phyloP scores from a whole-genome alignment of 1,140 invertebrate species.

The Drosophila nannoptera region DNA sequence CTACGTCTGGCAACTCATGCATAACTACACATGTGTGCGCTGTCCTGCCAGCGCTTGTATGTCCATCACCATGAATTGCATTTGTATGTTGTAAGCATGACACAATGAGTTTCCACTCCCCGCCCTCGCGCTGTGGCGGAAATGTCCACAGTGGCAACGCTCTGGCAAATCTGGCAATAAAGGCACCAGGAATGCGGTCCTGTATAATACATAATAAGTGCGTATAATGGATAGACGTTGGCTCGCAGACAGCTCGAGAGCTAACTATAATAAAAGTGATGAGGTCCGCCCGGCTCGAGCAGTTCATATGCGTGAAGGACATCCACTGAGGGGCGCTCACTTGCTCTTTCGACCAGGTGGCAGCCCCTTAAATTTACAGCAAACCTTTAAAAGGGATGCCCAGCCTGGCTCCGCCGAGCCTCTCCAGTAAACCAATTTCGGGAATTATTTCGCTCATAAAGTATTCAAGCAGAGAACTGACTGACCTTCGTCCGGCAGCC shows the following conservation, averaged over 20 bases:
- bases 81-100: conserved; percentile 44
- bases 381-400: no score
- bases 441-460: background rate
- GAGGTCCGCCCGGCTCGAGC: background rate
- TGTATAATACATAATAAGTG: conserved; percentile 37
- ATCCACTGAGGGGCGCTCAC: no score
- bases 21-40: conserved; percentile 18
- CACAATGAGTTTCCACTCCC: conserved; percentile 9
- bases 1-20: conserved; percentile 27
- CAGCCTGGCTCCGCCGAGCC: background rate
- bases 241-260: conserved; percentile 5
- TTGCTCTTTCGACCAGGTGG: no score
- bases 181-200: conserved; percentile 22
- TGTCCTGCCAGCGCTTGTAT: conserved; percentile 11
- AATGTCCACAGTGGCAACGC: conserved; percentile 44
- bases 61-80: conserved; percentile 46
- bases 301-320: background rate
- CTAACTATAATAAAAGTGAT: conserved; percentile 8
- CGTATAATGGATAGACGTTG: conserved; percentile 38
- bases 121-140: conserved; percentile 25
- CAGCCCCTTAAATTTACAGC: no score
- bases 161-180: conserved; percentile 22
- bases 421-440: background rate
- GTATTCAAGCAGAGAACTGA: conserved; percentile 1
- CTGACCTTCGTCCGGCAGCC: conserved; percentile 1